Evolutionary conservation across 1,140 invertebrate genomes (phyloP), one percentile per base, ranked within the genome.

Genomic region (Thalassaphorura encarpata): DNA sequence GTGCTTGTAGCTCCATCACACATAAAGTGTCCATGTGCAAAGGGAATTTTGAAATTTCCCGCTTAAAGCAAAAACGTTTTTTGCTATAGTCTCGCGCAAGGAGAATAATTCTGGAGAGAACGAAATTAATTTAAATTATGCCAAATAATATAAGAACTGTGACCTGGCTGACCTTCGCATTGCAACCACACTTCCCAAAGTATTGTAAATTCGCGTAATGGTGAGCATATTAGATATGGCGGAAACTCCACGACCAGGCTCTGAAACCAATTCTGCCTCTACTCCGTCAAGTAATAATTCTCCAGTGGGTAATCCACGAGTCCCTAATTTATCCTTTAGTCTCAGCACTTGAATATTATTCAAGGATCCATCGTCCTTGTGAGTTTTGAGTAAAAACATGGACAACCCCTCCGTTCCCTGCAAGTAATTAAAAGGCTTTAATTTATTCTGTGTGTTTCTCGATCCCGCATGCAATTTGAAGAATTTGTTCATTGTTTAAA

Each of bases 301-400:
- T 3, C 77, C 79, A 8, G 79, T 80, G n/a, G 79, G 79, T 21
- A 80, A 60, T 60, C 80, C 77, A 49, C 72, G 64, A 2, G 79
- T 80, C 28, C 69, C 69, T 13, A 80, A 66, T 66, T 80, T 80
- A 58, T 80, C 72, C 66, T 80, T 80, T 55, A 80, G 60, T 53
- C 70, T 72, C 29, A 77, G 61, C 41, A 80, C 71, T 55, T 79
- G 70, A 51, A 80, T 77, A 47, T 73, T 72, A 61, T 80, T 79
- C 39, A 78, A 66, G 13, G 65, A 54, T 33, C 73, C 72, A 49
- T 73, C 63, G 16, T 69, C 60, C 26, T 69, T 62, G 24, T 71
- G 59, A 26, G 68, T 67, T 63, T 74, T 69, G 29, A 80, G 28
- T 57, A 73, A 77, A 66, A 80, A 80, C 66, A 80, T 66, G 2